Evolutionary conservation across 2,888 invertebrate species (phyloP).

Genomic region (Latrodectus elegans): DNA sequence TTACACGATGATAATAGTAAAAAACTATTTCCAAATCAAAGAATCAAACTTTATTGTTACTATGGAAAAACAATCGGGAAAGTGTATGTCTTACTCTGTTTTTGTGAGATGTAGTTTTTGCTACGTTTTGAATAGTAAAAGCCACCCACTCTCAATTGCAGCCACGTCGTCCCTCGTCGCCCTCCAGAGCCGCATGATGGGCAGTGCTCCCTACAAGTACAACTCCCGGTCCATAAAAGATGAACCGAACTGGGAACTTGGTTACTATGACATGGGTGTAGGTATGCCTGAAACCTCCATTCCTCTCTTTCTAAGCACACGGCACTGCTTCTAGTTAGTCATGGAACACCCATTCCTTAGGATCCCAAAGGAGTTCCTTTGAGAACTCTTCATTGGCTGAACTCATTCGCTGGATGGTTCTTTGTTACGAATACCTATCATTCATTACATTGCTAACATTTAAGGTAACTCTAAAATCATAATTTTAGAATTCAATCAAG

Average conservation of each 20-base stretch:
- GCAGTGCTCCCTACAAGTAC: constrained; percentile 67
- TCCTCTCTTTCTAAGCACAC: constrained; percentile 51
- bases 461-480: neutral
- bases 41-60: too few species aligned
- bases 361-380: neutral
- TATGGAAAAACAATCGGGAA: too few species aligned
- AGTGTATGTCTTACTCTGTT: too few species aligned
- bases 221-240: constrained; percentile 68
- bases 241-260: constrained; percentile 68
- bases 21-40: too few species aligned
- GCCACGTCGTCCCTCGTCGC: constrained; percentile 67
- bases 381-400: too few species aligned
- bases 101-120: neutral
- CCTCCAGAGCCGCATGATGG: constrained; percentile 69
- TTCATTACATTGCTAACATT: neutral
- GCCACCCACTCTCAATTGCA: constrained; percentile 61
- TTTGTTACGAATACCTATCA: neutral
- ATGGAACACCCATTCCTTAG: constrained; percentile 33
- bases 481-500: neutral
- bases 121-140: constrained; percentile 46
- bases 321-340: constrained; percentile 52
- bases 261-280: constrained; percentile 69
- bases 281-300: constrained; percentile 69
- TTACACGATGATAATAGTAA: too few species aligned
- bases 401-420: neutral